Evolutionary conservation across 2,797 vertebrate species (phyloP).

Genomic region (Labeo calbasu): DNA sequence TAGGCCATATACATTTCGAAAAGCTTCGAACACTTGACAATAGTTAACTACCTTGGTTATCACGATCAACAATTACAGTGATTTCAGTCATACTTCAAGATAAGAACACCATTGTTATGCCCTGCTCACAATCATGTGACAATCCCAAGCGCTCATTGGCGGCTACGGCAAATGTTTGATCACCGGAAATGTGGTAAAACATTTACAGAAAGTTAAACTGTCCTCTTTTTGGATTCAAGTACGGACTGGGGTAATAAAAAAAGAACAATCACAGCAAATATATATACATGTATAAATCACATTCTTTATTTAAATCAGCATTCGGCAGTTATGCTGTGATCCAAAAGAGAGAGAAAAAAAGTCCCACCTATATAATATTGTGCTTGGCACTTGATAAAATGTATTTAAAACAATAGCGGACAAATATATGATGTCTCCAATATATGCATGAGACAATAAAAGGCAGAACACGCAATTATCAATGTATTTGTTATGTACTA

Average conservation of each 20-base stretch:
- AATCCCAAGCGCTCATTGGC: not conserved
- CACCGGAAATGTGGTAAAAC: not conserved
- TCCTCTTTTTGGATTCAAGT: not conserved
- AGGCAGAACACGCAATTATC: conserved; percentile 65
- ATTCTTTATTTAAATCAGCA: conserved; percentile 88
- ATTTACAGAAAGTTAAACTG: conserved; percentile 10
- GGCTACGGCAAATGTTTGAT: not conserved
- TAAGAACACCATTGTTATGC: conserved; percentile 39
- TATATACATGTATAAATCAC: conserved; percentile 76
- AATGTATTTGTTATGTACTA: conserved; percentile 42
- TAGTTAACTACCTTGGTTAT: not conserved
- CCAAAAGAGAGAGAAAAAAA: conserved; percentile 63
- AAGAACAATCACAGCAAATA: conserved; percentile 5
- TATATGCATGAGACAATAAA: conserved; percentile 68
- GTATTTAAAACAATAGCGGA: conserved; percentile 75
- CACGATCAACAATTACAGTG: not conserved
- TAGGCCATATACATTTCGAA: not conserved
- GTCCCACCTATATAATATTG: conserved; percentile 80
- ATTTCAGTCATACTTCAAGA: not conserved
- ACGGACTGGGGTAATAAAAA: not conserved
- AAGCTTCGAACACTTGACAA: not conserved
- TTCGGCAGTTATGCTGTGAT: conserved; percentile 82
- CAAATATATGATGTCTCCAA: conserved; percentile 80
- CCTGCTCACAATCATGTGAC: conserved; percentile 19
- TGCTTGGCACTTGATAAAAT: conserved; percentile 84